Conservation (phyloP, 2,888 invertebrate genomes). For the Lysandra bellargus region DNA sequence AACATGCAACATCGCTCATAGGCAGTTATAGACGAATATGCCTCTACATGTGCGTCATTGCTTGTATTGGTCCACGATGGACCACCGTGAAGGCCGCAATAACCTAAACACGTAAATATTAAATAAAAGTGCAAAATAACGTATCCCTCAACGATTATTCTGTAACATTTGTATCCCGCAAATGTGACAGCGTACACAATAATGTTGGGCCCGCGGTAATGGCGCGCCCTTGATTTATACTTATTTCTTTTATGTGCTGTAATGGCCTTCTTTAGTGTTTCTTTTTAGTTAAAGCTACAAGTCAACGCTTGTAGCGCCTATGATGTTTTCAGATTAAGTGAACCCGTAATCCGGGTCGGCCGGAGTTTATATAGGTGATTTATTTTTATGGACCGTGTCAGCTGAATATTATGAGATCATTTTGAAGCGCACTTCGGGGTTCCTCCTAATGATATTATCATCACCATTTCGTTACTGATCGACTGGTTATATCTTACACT, state of each 20-base stretch:
- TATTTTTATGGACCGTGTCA: conserved; percentile 40
- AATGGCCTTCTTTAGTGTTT: conserved; percentile 69
- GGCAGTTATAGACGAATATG: background rate
- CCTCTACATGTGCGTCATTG: background rate
- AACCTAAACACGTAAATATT: background rate
- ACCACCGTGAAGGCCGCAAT: background rate
- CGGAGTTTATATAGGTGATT: conserved; percentile 45
- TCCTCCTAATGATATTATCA: conserved; percentile 12
- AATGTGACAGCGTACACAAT: conserved; percentile 71
- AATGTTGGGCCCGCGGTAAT: conserved; percentile 67
- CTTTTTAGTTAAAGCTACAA: conserved; percentile 56
- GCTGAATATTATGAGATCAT: conserved; percentile 20
- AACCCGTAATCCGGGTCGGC: conserved; percentile 48
- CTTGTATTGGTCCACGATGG: background rate
- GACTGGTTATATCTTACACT: background rate
- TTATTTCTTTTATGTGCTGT: conserved; percentile 74
- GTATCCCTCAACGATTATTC: conserved; percentile 67
- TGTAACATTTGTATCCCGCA: conserved; percentile 68
- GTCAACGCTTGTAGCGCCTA: conserved; percentile 49
- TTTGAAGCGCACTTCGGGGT: background rate
- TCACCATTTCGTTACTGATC: background rate
- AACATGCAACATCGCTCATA: background rate
- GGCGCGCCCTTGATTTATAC: conserved; percentile 74
- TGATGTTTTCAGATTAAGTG: conserved; percentile 60
- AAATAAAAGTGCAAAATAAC: conserved; percentile 48